Conservation (phyloP, 2,797 vertebrate species). For the Vultur gryphus region DNA sequence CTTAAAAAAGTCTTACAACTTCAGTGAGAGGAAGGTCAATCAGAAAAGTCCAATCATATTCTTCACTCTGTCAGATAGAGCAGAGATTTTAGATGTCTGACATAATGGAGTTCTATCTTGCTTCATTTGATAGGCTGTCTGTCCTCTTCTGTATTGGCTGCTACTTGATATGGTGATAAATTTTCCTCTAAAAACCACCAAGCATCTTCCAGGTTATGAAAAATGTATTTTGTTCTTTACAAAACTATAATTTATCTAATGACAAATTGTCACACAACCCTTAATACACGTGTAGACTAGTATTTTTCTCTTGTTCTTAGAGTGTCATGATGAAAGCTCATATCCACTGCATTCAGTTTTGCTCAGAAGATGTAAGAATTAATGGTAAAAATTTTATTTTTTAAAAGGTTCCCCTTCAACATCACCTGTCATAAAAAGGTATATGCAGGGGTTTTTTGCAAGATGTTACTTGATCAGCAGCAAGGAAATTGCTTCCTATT, state of each 20-base stretch:
- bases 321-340: not conserved
- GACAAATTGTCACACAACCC: not conserved
- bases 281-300: not conserved
- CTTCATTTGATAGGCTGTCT: not conserved
- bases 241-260: not conserved
- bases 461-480: not conserved
- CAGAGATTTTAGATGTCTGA: not conserved
- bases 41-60: not conserved
- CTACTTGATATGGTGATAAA: not conserved
- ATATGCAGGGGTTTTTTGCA: not conserved
- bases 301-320: not conserved
- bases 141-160: not conserved
- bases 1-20: not conserved
- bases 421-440: not conserved
- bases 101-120: constrained; percentile 7
- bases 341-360: not conserved
- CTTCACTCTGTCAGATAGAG: not conserved
- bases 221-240: not conserved
- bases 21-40: constrained; percentile 18
- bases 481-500: not conserved
- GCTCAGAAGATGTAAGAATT: not conserved
- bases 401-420: not conserved
- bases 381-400: not conserved
- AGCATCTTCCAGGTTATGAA: not conserved
- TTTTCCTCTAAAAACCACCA: constrained; percentile 5